phyloP scores from a whole-genome alignment of 2,888 invertebrate species.

The Acronicta psi region DNA sequence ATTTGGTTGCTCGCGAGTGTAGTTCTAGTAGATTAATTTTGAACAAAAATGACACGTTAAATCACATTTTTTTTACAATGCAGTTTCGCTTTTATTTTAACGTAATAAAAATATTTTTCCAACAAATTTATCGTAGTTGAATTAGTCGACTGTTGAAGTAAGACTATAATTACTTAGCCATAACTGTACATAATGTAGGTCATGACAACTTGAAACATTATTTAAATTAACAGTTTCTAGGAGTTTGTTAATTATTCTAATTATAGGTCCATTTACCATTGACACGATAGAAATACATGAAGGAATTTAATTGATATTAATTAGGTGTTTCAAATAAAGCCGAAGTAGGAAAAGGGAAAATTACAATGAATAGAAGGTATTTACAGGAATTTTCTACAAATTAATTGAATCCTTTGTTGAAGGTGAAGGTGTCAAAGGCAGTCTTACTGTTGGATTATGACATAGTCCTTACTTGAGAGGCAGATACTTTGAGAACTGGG shows the following conservation, averaged over 20 bases:
- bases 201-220: slow-evolving; percentile 40
- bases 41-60: no score
- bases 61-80: no score
- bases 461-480: no score
- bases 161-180: slow-evolving; percentile 35
- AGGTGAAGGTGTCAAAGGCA: no score
- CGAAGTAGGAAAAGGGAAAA: background rate
- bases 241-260: slow-evolving; percentile 39
- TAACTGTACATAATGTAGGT: slow-evolving; percentile 35
- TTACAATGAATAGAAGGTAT: background rate
- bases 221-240: slow-evolving; percentile 43
- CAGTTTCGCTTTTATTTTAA: background rate
- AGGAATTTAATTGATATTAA: background rate
- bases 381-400: no score
- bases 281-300: slow-evolving; percentile 19
- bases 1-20: no score
- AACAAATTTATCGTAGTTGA: slow-evolving; percentile 5
- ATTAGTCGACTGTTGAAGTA: slow-evolving; percentile 30
- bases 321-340: background rate
- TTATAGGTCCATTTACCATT: slow-evolving; percentile 16
- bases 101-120: background rate
- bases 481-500: no score
- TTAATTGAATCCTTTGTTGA: no score
- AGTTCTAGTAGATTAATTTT: no score
- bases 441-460: no score